These are phyloP conservation scores for Etheostoma perlongum DNA, from an alignment of 2,797 vertebrate genomes.

Conservation along the genomic window DNA sequence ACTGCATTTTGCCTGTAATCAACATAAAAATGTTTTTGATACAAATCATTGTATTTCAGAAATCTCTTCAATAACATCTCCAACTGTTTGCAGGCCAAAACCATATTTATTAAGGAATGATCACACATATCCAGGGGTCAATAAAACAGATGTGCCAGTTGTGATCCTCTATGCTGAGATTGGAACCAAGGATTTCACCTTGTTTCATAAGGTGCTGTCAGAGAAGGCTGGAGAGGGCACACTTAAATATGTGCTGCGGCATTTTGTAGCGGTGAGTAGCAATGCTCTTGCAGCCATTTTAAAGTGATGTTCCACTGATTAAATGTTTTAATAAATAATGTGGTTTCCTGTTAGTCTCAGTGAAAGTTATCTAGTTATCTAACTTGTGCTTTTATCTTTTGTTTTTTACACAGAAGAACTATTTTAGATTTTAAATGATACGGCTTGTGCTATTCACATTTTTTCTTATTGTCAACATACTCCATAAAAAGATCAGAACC, in stretches of 20 bases:
- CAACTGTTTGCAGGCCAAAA: conserved; percentile 85
- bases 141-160: conserved; percentile 87
- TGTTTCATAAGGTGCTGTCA: conserved; percentile 91
- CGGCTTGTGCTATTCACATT: neutral
- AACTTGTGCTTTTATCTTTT: neutral
- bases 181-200: conserved; percentile 92
- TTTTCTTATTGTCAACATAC: conserved; percentile 1
- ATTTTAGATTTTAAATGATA: neutral
- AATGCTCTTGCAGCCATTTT: conserved; percentile 3
- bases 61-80: conserved; percentile 27
- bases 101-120: conserved; percentile 94
- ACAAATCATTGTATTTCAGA: neutral
- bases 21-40: neutral
- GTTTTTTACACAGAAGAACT: neutral
- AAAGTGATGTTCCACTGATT: neutral
- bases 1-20: neutral
- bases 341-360: neutral
- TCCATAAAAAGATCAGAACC: neutral
- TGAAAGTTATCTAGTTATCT: neutral
- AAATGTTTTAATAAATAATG: conserved; percentile 6
- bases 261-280: conserved; percentile 91
- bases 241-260: conserved; percentile 92
- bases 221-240: conserved; percentile 88
- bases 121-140: conserved; percentile 89
- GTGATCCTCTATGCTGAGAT: conserved; percentile 96